Conservation (phyloP, 2,888 invertebrate species). For the Xestia ashworthii region DNA sequence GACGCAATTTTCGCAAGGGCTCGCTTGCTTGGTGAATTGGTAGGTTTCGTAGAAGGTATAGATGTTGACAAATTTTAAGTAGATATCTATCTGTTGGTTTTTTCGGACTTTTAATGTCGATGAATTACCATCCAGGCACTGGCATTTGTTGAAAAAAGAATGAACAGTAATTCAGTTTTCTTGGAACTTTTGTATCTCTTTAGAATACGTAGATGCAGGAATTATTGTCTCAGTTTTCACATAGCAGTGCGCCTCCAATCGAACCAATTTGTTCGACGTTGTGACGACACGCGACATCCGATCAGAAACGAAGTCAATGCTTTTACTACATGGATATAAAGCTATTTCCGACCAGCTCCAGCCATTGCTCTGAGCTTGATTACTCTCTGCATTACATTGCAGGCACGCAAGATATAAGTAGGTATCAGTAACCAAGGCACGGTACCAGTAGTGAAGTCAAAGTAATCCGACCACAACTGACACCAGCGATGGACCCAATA, state of each 20-base stretch:
- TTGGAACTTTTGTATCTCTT: background rate
- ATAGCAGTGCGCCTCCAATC: background rate
- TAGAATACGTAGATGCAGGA: background rate
- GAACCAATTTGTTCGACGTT: background rate
- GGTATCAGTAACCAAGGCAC: background rate
- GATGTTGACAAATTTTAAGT: background rate
- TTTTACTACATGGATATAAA: background rate
- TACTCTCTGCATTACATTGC: background rate
- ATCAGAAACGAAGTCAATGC: background rate
- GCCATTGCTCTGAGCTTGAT: too few species aligned
- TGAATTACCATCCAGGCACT: background rate
- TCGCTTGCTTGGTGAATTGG: background rate
- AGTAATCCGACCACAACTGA: conserved; percentile 32
- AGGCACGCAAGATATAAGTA: background rate
- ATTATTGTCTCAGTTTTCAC: background rate
- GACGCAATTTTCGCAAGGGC: conserved; percentile 21
- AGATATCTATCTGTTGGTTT: background rate
- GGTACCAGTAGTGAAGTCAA: background rate
- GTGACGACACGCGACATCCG: background rate
- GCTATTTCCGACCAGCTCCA: background rate
- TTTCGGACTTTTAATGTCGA: background rate
- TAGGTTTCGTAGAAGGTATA: background rate
- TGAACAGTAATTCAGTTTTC: background rate
- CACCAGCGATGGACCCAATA: conserved; percentile 42
- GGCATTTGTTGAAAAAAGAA: too few species aligned